phyloP scores from a whole-genome alignment of 2,888 invertebrate species.

The Oxyscelio sp. region DNA sequence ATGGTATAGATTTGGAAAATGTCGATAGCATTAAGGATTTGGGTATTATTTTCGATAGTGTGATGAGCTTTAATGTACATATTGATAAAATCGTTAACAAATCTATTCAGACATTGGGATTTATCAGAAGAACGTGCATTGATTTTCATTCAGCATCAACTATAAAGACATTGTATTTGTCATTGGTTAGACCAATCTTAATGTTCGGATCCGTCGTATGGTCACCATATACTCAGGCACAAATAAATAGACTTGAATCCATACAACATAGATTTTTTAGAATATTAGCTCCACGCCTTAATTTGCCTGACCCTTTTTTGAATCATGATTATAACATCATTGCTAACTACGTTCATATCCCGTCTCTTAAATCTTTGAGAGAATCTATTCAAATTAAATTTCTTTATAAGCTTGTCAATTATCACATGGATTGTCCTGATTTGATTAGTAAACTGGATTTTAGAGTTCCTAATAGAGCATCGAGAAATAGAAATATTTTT shows the following conservation, averaged over 20 bases:
- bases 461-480: too few species aligned
- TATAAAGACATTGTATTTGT: too few species aligned
- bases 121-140: background rate
- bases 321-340: background rate
- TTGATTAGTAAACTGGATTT: too few species aligned
- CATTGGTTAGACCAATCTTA: too few species aligned
- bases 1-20: background rate
- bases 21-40: constrained; percentile 1
- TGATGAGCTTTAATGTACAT: constrained; percentile 2
- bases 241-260: too few species aligned
- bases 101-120: background rate
- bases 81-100: background rate
- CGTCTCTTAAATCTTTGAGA: background rate
- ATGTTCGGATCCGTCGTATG: background rate
- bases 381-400: background rate
- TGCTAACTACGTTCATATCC: background rate
- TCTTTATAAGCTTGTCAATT: background rate
- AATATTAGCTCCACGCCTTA: background rate
- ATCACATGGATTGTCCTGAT: too few species aligned
- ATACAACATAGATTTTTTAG: constrained; percentile 24
- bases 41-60: constrained; percentile 13
- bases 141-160: background rate
- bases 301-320: background rate
- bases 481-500: too few species aligned
- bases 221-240: background rate